Evolutionary conservation across 2,113 vertebrate species (phyloP), one percentile per base, ranked within the genome.

Genomic region (Cavia aperea): DNA sequence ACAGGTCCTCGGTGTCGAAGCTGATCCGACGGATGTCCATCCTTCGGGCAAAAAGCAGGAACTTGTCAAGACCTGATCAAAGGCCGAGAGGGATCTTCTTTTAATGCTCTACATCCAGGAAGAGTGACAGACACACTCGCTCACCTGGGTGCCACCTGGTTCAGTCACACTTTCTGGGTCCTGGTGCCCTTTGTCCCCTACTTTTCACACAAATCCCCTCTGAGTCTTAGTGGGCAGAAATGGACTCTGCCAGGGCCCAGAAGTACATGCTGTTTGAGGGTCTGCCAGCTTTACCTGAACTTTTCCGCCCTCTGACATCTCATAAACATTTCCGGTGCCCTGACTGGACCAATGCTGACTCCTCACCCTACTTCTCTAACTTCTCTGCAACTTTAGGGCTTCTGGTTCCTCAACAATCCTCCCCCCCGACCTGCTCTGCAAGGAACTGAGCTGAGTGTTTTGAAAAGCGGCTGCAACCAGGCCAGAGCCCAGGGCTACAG

Each of bases 41-140:
- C 99, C 99, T 99, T 99, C 99, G 99, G 98, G 99, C 99, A 99
- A 99, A 99, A 99, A 99, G 99, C 99, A 99, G 99, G 99, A 99
- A 99, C 99, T 99, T 99, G 99, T 99, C 99, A 99, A 99, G 99
- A 99, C 99, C 99, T 99, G 98, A 99, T 99, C 99, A 99, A 99
- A 99, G 99, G 99, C 99, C 99, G 99, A 99, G 98, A 98, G 99
- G 98, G 96, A 99, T 99, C 99, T 99, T 96, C 98, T 98, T 99
- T 99, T 99, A 99, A 99, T 99, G 98, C 98, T 99, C 98, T 99
- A 98, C 98, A 98, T 98, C 98, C 97, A 98, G 97, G 97, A 98
- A 98, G 96, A 97, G 97, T 96, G 96, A 97, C 96, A 98, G 94
- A 97, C 95, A 97, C 97, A 98, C 97, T 97, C 82, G 97, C 97